A percentile compares a stretch with the other conserved stretches of the same genome.
Evolutionary conservation across 2,888 invertebrate genomes (phyloP).

Genomic region (Labia minor): DNA sequence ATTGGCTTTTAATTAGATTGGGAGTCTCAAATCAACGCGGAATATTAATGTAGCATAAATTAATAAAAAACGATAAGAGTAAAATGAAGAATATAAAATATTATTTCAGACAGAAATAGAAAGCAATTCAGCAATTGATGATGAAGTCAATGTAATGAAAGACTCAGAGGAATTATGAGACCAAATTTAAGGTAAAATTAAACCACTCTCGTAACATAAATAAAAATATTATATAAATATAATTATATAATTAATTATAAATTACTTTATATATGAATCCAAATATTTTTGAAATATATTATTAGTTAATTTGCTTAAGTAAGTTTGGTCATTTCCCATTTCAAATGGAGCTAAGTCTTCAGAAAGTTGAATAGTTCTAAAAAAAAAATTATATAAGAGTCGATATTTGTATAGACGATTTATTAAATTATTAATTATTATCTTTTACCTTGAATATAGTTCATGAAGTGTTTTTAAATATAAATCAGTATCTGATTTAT

Average conservation of each 20-base stretch:
- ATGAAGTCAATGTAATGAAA: no score
- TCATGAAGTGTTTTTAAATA: constrained; percentile 83
- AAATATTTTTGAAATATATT: constrained; percentile 72
- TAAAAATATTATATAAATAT: neutral
- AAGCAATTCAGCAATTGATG: no score
- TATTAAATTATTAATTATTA: constrained; percentile 15
- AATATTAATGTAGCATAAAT: no score
- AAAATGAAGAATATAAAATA: no score
- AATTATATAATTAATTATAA: constrained; percentile 24
- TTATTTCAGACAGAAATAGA: no score
- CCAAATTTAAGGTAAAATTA: constrained; percentile 15
- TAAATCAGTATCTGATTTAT: constrained; percentile 71
- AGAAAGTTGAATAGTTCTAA: constrained; percentile 63
- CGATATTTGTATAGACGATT: no score
- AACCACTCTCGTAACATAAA: neutral
- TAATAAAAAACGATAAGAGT: no score
- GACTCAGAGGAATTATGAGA: neutral
- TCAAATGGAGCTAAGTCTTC: constrained; percentile 60
- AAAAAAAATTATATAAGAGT: constrained; percentile 28
- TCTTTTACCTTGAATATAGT: constrained; percentile 68
- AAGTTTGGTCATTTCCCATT: constrained; percentile 67
- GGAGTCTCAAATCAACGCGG: no score
- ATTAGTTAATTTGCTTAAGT: constrained; percentile 63
- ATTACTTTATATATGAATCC: constrained; percentile 61
- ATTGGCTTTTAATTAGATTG: no score